Evolutionary conservation across 2,888 invertebrate genomes (phyloP).

Genomic region (Mongoloraphidia duomilia): DNA sequence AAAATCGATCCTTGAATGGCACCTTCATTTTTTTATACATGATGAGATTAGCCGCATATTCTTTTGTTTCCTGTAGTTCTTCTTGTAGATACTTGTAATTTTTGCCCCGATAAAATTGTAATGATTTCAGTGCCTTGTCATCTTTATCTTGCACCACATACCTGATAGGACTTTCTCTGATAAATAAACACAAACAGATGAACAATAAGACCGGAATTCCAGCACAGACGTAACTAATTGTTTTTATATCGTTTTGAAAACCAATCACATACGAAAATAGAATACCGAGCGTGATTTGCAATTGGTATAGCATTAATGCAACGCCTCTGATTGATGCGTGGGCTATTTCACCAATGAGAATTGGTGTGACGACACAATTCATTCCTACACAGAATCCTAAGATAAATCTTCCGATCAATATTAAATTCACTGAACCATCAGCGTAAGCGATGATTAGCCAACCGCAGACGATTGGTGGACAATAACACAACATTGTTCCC

Average conservation of each 20-base stretch:
- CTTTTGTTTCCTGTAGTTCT: no score
- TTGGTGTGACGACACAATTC: conserved; percentile 62
- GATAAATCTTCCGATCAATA: conserved; percentile 20
- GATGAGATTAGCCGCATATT: conserved; percentile 6
- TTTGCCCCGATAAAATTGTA: no score
- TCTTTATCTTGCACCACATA: no score
- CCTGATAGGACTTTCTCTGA: no score
- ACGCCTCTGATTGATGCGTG: conserved; percentile 64
- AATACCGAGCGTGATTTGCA: conserved; percentile 51
- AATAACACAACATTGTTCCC: conserved; percentile 17
- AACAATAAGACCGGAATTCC: no score
- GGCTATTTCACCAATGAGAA: conserved; percentile 72
- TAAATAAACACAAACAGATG: conserved; percentile 23
- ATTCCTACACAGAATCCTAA: conserved; percentile 42
- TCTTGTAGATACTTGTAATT: no score
- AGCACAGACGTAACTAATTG: no score
- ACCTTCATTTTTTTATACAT: no score
- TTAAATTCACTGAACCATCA: conserved; percentile 10
- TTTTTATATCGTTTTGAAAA: no score
- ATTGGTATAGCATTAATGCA: conserved; percentile 67
- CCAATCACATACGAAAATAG: no score
- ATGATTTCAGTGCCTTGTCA: no score
- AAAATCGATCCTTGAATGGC: conserved; percentile 11
- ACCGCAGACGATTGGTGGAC: conserved; percentile 16
- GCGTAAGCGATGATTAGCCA: conserved; percentile 18